Evolutionary conservation across 2,113 vertebrate genomes (phyloP), one percentile per base, ranked within the genome.

Genomic region (Chloebia gouldiae): DNA sequence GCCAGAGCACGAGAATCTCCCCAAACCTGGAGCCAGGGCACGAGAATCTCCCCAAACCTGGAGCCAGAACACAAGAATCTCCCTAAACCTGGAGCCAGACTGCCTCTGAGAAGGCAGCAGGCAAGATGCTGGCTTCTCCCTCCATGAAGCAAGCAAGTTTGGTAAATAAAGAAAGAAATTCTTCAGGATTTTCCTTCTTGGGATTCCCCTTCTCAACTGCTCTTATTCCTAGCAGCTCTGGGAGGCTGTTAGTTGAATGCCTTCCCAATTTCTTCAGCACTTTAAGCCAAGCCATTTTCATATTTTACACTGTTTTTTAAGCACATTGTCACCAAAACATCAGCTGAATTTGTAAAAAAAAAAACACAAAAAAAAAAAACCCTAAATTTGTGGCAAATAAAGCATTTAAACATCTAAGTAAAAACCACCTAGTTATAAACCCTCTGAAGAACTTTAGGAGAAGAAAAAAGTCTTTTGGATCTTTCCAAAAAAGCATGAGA

Each of bases 231-330:
- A 65, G 53, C 78, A 95, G 50, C 40, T 77, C 57, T 57, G 49
- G 42, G 57, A 91, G 61, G 23, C 4, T 93, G 86, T 39, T 53
- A 65, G 79, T 66, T 92, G 88, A 96, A 93, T 0, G 44, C 39
- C 42, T 94, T 93, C 90, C 75, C 75, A 40, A 94, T 73, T 94
- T 82, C 84, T 77, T 95, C 81, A 86, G 78, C 71, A 33, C n/a
- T 86, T 90, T 66, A 80, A 88, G 84, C 61, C 42, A 54, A 94
- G 75, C 21, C 75, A 49, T 69, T 92, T 93, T 91, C 83, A 92
- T 82, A 77, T 93, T 79, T 95, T 37, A 75, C 72, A 76, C 91
- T 78, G 56, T 63, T 89, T 95, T 90, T 91, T 45, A 94, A 93
- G 54, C 60, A 85, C 5, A 2, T 51, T 33, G 14, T 77, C 95